Conservation (phyloP, 2,888 invertebrate species). For the Latrodectus hesperus region DNA sequence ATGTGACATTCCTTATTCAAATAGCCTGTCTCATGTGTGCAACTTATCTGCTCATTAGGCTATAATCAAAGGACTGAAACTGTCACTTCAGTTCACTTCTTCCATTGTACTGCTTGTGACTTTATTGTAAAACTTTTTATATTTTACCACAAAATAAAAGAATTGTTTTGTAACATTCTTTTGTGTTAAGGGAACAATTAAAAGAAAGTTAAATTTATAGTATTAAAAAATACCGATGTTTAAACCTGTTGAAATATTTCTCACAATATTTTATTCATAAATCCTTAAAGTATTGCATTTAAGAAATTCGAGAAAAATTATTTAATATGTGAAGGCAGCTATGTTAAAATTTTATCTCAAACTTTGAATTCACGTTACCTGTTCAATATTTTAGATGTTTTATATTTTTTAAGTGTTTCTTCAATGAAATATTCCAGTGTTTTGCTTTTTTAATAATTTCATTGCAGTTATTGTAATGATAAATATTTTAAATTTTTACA, state of each 20-base stretch:
- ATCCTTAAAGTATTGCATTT: conserved; percentile 39
- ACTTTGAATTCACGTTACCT: conserved; percentile 26
- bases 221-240: not conserved
- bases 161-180: conserved; percentile 6
- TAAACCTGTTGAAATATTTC: not conserved
- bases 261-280: not conserved
- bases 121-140: conserved; percentile 12
- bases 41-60: conserved; percentile 41
- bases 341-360: conserved; percentile 49
- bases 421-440: conserved; percentile 5
- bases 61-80: conserved; percentile 31
- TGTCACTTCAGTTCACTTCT: conserved; percentile 67
- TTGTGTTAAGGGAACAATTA: conserved; percentile 11
- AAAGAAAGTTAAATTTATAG: not conserved
- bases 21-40: conserved; percentile 51
- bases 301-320: conserved; percentile 38
- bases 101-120: conserved; percentile 67
- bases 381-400: conserved; percentile 16
- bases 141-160: conserved; percentile 15
- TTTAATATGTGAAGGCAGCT: conserved; percentile 56
- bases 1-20: conserved; percentile 60
- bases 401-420: conserved; percentile 24
- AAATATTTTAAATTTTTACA: conserved; percentile 32
- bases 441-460: conserved; percentile 3
- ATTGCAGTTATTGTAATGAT: conserved; percentile 36